Percentiles rank a stretch among this genome's conserved stretches.
phyloP scores from a whole-genome alignment of 2,888 invertebrate genomes.

The Latrodectus hesperus region DNA sequence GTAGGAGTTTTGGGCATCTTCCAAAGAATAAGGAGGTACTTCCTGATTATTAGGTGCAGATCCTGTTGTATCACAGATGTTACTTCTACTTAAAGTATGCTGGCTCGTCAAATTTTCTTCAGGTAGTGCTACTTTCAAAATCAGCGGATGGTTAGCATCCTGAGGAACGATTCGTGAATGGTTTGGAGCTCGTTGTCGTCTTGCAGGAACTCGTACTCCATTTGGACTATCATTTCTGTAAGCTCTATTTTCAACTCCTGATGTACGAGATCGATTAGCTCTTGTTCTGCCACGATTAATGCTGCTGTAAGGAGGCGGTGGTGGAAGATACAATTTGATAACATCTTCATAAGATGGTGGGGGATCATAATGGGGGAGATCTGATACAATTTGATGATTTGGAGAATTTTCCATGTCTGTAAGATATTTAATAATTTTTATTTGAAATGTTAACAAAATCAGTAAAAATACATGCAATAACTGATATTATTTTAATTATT shows the following conservation, averaged over 20 bases:
- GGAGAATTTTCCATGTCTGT: slow-evolving; percentile 62
- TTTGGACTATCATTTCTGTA: slow-evolving; percentile 57
- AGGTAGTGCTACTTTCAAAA: slow-evolving; percentile 47
- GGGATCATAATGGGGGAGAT: slow-evolving; percentile 82
- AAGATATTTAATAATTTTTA: neutral
- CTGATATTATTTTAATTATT: no score
- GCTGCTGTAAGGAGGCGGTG: slow-evolving; percentile 68
- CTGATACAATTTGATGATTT: slow-evolving; percentile 78
- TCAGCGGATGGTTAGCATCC: slow-evolving; percentile 29
- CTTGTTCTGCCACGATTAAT: slow-evolving; percentile 34
- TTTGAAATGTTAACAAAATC: no score
- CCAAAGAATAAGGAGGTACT: neutral
- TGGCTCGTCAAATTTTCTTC: slow-evolving; percentile 19
- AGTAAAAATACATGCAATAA: no score
- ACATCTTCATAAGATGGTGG: slow-evolving; percentile 84
- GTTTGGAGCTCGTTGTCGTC: slow-evolving; percentile 23
- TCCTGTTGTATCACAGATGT: slow-evolving; percentile 20
- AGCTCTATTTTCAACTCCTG: slow-evolving; percentile 52
- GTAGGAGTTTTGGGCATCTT: neutral
- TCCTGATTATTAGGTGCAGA: neutral
- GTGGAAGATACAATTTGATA: slow-evolving; percentile 73
- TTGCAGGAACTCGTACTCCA: slow-evolving; percentile 19
- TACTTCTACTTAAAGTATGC: neutral
- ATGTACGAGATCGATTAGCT: slow-evolving; percentile 21
- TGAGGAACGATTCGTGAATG: slow-evolving; percentile 16